Conservation (phyloP, 2,888 invertebrate genomes). For the Lamellibrachia satsuma region DNA sequence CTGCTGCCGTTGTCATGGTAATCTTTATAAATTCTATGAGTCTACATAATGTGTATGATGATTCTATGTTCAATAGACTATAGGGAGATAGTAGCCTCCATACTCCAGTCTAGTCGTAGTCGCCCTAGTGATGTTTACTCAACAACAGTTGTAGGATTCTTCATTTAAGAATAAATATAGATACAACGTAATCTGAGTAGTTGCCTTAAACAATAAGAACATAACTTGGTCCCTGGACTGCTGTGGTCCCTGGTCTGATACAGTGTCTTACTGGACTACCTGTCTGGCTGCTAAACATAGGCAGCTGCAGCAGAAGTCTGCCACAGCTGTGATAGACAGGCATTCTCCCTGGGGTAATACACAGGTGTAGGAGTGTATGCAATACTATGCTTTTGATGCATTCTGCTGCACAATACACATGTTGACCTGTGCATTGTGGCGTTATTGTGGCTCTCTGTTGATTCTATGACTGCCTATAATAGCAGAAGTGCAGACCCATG, state of each 20-base stretch:
- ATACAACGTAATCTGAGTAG: background rate
- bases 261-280: background rate
- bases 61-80: background rate
- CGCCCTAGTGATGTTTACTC: background rate
- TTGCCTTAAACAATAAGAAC: background rate
- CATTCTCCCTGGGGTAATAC: background rate
- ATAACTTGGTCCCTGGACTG: background rate
- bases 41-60: background rate
- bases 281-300: background rate
- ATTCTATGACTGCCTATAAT: background rate
- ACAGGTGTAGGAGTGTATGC: background rate
- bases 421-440: background rate
- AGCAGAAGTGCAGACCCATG: background rate
- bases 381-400: background rate
- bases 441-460: background rate
- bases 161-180: background rate
- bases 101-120: background rate
- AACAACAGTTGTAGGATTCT: background rate
- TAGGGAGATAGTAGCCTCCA: background rate
- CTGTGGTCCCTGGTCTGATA: background rate
- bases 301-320: background rate
- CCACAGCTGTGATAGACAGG: background rate
- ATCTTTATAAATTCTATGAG: background rate
- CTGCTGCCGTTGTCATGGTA: background rate
- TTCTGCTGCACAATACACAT: background rate